Percentiles rank a stretch among this genome's conserved stretches.
These are phyloP conservation scores for Buphagus erythrorhynchus DNA, from an alignment of 2,797 vertebrate species.

Conservation along the genomic window DNA sequence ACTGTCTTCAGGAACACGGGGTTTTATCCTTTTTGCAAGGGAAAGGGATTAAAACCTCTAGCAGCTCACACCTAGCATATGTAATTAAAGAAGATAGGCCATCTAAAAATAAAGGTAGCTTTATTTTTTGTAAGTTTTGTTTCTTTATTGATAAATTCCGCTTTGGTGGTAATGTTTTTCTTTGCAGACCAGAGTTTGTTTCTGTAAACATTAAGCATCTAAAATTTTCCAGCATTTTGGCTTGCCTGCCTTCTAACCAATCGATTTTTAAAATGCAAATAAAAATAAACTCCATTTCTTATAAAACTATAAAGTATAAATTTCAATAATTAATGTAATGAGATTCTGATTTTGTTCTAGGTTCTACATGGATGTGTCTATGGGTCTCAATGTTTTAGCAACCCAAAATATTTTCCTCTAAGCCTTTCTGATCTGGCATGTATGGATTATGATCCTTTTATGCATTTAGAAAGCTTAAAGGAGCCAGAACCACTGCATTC, in stretches of 20 bases:
- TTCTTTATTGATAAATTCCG: background rate
- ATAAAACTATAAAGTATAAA: background rate
- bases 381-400: constrained; percentile 95
- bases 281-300: background rate
- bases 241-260: background rate
- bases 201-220: background rate
- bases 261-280: background rate
- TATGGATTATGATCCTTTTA: constrained; percentile 94
- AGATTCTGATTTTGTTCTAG: constrained; percentile 72
- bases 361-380: constrained; percentile 97
- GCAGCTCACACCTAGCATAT: background rate
- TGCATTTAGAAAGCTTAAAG: constrained; percentile 91
- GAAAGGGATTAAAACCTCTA: constrained; percentile 38
- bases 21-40: background rate
- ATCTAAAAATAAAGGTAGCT: constrained; percentile 27
- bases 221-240: background rate
- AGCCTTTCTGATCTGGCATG: constrained; percentile 92
- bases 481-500: constrained; percentile 97
- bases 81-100: constrained; percentile 7
- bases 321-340: background rate
- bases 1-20: background rate
- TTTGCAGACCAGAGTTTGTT: background rate
- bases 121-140: background rate
- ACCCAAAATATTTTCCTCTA: constrained; percentile 92
- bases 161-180: background rate